Evolutionary conservation across 2,113 vertebrate species (phyloP).

Genomic region (Brachyistius frenatus): DNA sequence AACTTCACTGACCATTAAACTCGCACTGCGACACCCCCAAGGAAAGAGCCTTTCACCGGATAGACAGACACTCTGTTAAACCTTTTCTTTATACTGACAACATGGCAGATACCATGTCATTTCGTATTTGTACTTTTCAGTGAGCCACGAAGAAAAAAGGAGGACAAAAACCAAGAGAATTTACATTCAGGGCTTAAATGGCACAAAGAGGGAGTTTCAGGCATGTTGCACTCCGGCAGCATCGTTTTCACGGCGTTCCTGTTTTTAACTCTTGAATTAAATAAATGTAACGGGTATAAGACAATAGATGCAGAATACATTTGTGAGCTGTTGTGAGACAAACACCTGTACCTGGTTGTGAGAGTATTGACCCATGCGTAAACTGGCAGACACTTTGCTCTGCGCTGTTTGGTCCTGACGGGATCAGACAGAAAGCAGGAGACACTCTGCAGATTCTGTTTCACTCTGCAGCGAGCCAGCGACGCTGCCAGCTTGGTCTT

Average conservation of each 20-base stretch:
- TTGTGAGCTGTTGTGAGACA: too few relatives aligned
- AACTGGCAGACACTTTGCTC: conserved; percentile 85
- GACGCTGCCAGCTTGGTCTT: conserved; percentile 92
- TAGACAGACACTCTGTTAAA: too few relatives aligned
- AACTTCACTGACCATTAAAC: conserved; percentile 42
- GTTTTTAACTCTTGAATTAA: not conserved
- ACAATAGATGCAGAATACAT: not conserved
- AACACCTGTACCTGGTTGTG: conserved; percentile 86
- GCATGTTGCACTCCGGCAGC: not conserved
- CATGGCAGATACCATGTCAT: too few relatives aligned
- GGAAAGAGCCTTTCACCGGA: not conserved
- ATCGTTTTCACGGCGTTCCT: not conserved
- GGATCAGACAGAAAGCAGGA: conserved; percentile 87
- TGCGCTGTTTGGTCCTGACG: conserved; percentile 86
- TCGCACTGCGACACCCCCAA: not conserved
- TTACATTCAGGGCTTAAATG: not conserved
- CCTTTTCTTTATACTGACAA: not conserved
- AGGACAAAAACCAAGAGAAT: not conserved
- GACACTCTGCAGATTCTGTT: conserved; percentile 87
- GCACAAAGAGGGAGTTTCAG: too few relatives aligned
- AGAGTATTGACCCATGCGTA: conserved; percentile 91
- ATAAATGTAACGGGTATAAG: not conserved
- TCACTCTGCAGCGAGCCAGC: conserved; percentile 91
- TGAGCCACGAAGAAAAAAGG: not conserved
- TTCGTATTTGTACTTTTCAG: too few relatives aligned